A percentile compares a stretch with the other conserved stretches of the same genome.
Evolutionary conservation across 2,888 invertebrate genomes (phyloP).

Genomic region (Lycophotia porphyrea): DNA sequence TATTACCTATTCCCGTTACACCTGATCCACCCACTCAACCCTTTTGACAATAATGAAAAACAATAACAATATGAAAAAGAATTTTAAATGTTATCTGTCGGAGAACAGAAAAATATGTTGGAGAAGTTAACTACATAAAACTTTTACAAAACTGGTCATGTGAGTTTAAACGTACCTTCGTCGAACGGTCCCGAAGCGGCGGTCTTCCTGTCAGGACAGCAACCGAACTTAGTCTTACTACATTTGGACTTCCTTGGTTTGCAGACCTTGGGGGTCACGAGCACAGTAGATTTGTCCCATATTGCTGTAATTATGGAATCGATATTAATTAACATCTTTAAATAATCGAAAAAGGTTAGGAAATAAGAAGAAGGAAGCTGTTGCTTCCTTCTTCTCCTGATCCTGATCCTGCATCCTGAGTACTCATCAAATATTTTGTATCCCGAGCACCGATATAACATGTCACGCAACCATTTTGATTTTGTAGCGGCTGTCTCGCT

Average conservation of each 20-base stretch:
- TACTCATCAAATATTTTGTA: not conserved
- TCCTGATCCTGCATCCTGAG: no score
- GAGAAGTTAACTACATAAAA: not conserved
- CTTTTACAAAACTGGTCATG: not conserved
- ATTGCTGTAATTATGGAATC: conserved; percentile 74
- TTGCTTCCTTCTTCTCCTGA: no score
- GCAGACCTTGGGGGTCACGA: conserved; percentile 67
- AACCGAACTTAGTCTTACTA: conserved; percentile 94
- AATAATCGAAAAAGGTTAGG: not conserved
- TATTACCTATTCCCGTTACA: no score
- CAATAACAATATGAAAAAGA: not conserved
- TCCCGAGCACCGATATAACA: not conserved
- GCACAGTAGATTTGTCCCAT: conserved; percentile 87
- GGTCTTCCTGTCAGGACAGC: conserved; percentile 95
- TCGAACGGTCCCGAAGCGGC: conserved; percentile 95
- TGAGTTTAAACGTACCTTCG: conserved; percentile 87
- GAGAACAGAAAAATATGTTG: not conserved
- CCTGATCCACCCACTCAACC: no score
- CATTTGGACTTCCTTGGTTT: conserved; percentile 85
- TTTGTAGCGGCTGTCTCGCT: not conserved
- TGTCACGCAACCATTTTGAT: not conserved
- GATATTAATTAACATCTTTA: not conserved
- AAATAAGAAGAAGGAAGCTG: not conserved
- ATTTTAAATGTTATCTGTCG: not conserved
- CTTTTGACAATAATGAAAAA: no score